Conservation (phyloP, 2,797 vertebrate species). For the Spea hammondii region DNA sequence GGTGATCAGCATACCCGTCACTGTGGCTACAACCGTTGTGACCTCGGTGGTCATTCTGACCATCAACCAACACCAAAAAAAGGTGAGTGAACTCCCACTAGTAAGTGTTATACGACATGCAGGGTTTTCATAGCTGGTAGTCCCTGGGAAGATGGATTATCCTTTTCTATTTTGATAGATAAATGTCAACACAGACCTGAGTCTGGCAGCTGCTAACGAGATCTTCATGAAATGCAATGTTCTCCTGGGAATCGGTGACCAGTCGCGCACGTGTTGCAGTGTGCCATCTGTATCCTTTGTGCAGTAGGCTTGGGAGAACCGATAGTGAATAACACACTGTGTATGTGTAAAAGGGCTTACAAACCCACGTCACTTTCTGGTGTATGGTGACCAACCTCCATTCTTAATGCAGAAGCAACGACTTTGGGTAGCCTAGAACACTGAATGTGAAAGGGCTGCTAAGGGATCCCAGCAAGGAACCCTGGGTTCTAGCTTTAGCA, state of each 20-base stretch:
- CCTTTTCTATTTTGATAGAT: constrained; percentile 56
- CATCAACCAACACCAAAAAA: constrained; percentile 59
- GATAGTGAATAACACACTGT: too few species aligned
- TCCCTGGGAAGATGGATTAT: neutral
- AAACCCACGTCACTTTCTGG: too few species aligned
- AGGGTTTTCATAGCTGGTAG: neutral
- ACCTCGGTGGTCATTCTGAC: constrained; percentile 61
- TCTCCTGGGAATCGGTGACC: constrained; percentile 69
- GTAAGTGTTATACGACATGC: neutral
- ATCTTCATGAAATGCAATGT: constrained; percentile 65
- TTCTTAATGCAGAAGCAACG: too few species aligned
- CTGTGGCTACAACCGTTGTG: constrained; percentile 56
- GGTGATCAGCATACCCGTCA: constrained; percentile 63
- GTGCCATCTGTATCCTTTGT: constrained; percentile 66
- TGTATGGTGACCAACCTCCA: too few species aligned
- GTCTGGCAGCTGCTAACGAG: constrained; percentile 70
- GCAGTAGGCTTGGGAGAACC: neutral
- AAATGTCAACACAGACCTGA: constrained; percentile 71
- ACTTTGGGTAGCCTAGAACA: too few species aligned
- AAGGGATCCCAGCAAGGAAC: too few species aligned
- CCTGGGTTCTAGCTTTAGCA: too few species aligned
- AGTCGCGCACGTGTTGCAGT: constrained; percentile 58
- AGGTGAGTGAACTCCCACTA: constrained; percentile 59
- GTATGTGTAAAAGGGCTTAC: too few species aligned
- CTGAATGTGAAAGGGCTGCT: too few species aligned